phyloP scores from a whole-genome alignment of 2,113 vertebrate genomes.

The Eira barbara region DNA sequence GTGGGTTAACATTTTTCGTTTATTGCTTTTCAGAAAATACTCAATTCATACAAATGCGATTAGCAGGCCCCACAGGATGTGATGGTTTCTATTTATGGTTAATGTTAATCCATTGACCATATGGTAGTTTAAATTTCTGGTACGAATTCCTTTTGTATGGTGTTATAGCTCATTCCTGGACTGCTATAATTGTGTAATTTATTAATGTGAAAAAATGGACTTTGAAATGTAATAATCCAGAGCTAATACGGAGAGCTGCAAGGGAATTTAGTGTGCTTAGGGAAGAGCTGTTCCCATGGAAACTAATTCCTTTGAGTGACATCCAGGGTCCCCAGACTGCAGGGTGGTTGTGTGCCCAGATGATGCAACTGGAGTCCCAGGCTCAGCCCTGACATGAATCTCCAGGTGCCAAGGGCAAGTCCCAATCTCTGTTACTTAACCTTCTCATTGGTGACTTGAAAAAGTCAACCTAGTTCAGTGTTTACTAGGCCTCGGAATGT shows the following conservation, averaged over 20 bases:
- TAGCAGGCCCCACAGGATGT: constrained; percentile 3
- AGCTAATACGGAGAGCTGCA: constrained; percentile 1
- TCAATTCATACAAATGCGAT: background rate
- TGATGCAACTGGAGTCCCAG: background rate
- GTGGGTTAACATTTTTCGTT: background rate
- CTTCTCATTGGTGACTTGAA: background rate
- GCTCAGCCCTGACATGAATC: background rate
- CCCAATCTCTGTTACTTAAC: background rate
- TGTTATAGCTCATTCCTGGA: constrained; percentile 55
- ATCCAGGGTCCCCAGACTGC: background rate
- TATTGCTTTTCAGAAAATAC: constrained; percentile 44
- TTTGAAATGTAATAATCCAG: constrained; percentile 66
- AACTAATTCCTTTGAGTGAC: constrained; percentile 45
- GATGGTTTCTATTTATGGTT: constrained; percentile 51
- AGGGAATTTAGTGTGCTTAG: constrained; percentile 36
- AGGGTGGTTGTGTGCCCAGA: background rate
- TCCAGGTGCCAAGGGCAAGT: background rate
- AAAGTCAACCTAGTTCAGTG: background rate
- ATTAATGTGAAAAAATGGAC: constrained; percentile 68
- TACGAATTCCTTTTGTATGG: constrained; percentile 59
- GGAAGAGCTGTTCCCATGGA: constrained; percentile 43
- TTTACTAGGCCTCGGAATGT: background rate
- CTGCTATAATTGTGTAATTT: constrained; percentile 51
- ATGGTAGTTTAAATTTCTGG: constrained; percentile 65
- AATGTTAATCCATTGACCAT: constrained; percentile 60